Conservation (phyloP, 2,113 vertebrate species). For the Trachemys scripta region DNA sequence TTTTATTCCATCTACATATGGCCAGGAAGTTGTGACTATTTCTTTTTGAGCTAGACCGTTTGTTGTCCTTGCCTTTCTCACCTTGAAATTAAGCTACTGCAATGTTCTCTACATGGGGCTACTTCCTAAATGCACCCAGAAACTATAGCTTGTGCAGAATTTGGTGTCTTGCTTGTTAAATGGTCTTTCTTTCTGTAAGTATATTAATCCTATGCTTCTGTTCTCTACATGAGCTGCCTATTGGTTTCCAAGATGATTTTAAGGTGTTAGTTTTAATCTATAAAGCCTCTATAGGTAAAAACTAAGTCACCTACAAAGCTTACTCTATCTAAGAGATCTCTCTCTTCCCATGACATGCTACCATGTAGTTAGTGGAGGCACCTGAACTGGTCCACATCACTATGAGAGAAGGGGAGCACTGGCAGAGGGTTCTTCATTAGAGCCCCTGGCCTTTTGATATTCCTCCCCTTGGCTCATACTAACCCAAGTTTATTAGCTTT, state of each 20-base stretch:
- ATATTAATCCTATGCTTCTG: background rate
- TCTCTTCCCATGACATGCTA: background rate
- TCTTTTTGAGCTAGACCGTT: background rate
- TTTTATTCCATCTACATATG: background rate
- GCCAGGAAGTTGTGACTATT: background rate
- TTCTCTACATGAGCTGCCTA: background rate
- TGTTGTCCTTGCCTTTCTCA: background rate
- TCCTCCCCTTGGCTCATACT: background rate
- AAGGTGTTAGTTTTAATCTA: no score
- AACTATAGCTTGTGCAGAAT: background rate
- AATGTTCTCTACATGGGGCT: background rate
- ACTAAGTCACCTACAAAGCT: no score
- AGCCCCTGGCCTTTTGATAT: accelerated
- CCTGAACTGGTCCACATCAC: background rate
- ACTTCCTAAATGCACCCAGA: background rate
- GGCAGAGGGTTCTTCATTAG: background rate
- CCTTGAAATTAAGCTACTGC: background rate
- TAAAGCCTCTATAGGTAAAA: no score
- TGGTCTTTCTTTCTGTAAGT: background rate
- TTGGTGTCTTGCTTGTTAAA: background rate
- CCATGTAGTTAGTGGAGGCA: background rate
- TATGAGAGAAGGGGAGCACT: background rate
- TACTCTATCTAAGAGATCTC: background rate
- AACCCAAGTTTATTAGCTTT: background rate
- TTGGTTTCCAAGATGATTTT: background rate